A percentile compares a stretch with the other conserved stretches of the same genome.
Evolutionary conservation across 2,888 invertebrate genomes (phyloP).

Genomic region (Lissonota sp.): DNA sequence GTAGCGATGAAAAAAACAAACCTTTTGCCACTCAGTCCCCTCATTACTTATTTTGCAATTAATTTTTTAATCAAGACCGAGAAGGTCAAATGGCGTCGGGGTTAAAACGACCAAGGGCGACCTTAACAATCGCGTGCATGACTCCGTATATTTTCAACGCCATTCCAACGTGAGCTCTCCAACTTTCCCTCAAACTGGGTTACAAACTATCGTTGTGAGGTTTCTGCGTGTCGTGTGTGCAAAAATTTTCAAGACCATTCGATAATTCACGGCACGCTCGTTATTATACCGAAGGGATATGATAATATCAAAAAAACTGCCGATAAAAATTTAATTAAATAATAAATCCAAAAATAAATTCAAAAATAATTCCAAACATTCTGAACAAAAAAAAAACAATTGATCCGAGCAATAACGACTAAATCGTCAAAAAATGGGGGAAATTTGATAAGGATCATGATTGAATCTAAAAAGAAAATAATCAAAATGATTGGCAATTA

Average conservation of each 20-base stretch:
- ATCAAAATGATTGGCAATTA: too few species aligned
- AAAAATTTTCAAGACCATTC: slow-evolving; percentile 31
- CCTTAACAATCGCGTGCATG: slow-evolving; percentile 67
- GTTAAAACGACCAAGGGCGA: slow-evolving; percentile 28
- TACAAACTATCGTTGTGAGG: slow-evolving; percentile 55
- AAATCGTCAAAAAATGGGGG: neutral
- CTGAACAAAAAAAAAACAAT: too few species aligned
- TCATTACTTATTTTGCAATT: slow-evolving; percentile 1
- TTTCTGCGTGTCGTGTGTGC: slow-evolving; percentile 52
- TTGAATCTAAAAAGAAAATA: too few species aligned
- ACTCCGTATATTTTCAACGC: neutral
- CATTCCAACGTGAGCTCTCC: slow-evolving; percentile 43
- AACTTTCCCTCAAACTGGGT: slow-evolving; percentile 66
- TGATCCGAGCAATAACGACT: too few species aligned
- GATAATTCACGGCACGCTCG: neutral
- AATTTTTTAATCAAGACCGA: neutral
- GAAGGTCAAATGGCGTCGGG: slow-evolving; percentile 15
- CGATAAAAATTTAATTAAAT: neutral
- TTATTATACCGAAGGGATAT: neutral
- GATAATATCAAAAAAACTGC: neutral
- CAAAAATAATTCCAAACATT: too few species aligned
- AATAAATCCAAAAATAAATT: too few species aligned
- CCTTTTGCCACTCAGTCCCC: neutral
- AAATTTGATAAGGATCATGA: neutral
- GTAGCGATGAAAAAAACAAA: too few species aligned